A percentile compares a stretch with the other conserved stretches of the same genome.
These are phyloP conservation scores for Marcusenius ussheri DNA, from an alignment of 2,113 vertebrate species.

Conservation along the genomic window DNA sequence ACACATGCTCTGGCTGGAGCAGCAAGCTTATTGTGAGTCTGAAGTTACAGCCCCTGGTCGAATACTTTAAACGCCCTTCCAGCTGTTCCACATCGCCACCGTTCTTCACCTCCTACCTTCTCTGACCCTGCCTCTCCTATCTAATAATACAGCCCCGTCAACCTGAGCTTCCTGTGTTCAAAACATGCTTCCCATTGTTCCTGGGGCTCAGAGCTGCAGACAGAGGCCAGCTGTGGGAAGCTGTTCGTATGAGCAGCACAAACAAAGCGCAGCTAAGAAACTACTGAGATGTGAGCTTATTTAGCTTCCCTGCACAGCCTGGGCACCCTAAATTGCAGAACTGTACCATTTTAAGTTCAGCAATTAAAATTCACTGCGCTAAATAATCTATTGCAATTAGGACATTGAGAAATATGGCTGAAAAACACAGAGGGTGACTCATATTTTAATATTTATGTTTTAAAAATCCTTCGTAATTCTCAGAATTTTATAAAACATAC, in stretches of 20 bases:
- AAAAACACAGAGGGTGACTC: conserved; percentile 23
- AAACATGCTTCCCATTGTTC: background rate
- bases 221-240: background rate
- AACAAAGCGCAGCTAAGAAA: background rate
- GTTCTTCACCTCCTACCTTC: background rate
- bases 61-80: background rate
- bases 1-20: background rate
- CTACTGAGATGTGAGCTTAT: conserved; percentile 17
- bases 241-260: conserved; percentile 17
- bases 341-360: conserved; percentile 20
- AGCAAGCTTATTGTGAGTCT: background rate
- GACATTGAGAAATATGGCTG: conserved; percentile 23
- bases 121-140: background rate
- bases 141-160: background rate
- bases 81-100: background rate
- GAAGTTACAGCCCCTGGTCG: background rate
- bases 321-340: conserved; percentile 16
- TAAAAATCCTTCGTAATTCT: background rate
- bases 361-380: conserved; percentile 31
- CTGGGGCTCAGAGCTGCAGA: background rate
- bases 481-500: conserved; percentile 33
- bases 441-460: background rate
- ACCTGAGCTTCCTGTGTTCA: background rate
- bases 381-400: conserved; percentile 41
- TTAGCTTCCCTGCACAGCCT: conserved; percentile 16